Conservation (phyloP, 2,888 invertebrate species). For the Euproctis similis region DNA sequence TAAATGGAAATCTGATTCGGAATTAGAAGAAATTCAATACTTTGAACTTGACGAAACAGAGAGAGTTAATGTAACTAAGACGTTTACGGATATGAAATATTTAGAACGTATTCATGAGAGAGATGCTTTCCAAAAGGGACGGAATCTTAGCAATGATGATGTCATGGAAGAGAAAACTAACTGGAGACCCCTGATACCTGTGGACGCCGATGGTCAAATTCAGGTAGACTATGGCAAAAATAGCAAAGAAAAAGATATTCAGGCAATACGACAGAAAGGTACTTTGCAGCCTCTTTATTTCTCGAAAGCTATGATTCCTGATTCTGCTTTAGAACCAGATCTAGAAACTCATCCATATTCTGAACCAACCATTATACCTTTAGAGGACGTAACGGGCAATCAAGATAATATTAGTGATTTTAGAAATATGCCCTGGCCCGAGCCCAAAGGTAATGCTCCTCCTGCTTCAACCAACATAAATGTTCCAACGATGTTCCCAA, state of each 20-base stretch:
- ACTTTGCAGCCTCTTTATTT: conserved; percentile 89
- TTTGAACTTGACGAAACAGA: conserved; percentile 98
- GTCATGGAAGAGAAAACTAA: conserved; percentile 87
- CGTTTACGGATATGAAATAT: conserved; percentile 93
- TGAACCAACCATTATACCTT: conserved; percentile 89
- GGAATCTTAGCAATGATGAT: conserved; percentile 85
- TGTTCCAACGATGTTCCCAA: conserved; percentile 65
- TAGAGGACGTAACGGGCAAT: conserved; percentile 90
- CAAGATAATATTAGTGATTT: conserved; percentile 88
- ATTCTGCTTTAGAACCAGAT: conserved; percentile 91
- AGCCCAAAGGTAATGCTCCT: conserved; percentile 82
- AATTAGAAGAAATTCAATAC: conserved; percentile 88
- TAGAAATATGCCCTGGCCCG: conserved; percentile 87
- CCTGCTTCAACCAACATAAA: conserved; percentile 37
- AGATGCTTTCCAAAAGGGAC: conserved; percentile 85
- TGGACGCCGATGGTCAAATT: conserved; percentile 81
- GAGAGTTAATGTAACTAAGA: conserved; percentile 94
- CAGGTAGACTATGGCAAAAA: conserved; percentile 82
- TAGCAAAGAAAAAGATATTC: conserved; percentile 91
- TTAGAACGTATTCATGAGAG: conserved; percentile 91
- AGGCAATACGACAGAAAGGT: conserved; percentile 89
- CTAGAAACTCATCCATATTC: conserved; percentile 84
- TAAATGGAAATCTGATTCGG: conserved; percentile 87
- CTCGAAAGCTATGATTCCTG: conserved; percentile 88
- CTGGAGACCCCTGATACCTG: conserved; percentile 83